Conservation (phyloP, 1,140 invertebrate genomes). For the Papilio xuthus region DNA sequence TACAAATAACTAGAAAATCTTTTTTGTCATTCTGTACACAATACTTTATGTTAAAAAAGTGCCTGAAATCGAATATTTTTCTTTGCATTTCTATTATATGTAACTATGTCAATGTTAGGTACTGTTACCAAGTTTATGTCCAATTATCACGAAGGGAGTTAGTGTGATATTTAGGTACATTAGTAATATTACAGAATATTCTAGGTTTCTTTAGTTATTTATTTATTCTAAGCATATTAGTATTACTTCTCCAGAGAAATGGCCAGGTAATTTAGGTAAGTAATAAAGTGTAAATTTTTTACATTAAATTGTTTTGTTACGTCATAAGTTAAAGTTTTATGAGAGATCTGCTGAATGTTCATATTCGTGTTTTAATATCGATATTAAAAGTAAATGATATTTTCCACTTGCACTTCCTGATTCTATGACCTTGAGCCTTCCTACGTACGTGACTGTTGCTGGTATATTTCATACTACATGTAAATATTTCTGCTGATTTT, state of each 20-base stretch:
- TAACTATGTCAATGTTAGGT: constrained; percentile 15
- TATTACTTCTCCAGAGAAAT: neutral
- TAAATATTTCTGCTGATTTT: constrained; percentile 9
- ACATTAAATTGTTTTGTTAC: neutral
- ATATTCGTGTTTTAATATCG: constrained; percentile 18
- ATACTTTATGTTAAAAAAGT: neutral
- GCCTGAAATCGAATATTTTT: neutral
- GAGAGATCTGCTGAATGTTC: neutral
- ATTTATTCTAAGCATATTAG: neutral
- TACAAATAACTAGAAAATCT: neutral
- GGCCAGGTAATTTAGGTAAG: neutral
- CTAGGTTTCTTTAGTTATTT: neutral
- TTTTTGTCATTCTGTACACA: neutral
- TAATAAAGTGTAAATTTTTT: neutral
- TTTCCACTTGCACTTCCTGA: constrained; percentile 23
- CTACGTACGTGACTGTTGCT: constrained; percentile 20
- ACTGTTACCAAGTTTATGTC: neutral
- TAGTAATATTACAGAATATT: neutral
- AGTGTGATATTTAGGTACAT: neutral
- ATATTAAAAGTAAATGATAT: constrained; percentile 6
- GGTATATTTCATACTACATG: constrained; percentile 4
- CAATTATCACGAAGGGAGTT: neutral
- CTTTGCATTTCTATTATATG: neutral
- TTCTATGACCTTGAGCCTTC: neutral
- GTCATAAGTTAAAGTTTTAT: neutral